phyloP scores from a whole-genome alignment of 2,888 invertebrate species.

The Xanthorhoe spadicearia region DNA sequence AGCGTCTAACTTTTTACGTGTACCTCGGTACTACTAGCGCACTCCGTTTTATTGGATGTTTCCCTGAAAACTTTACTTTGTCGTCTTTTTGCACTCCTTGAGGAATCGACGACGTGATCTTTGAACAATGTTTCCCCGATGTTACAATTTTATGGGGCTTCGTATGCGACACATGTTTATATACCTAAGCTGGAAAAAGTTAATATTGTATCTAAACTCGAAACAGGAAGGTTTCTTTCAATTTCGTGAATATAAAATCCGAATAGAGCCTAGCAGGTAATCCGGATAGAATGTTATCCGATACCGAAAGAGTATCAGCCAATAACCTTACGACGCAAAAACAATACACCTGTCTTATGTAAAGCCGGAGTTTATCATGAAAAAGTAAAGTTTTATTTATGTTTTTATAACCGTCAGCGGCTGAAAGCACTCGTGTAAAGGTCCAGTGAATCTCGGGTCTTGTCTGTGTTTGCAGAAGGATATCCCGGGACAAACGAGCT shows the following conservation, averaged over 20 bases:
- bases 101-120: conserved; percentile 64
- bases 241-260: conserved; percentile 21
- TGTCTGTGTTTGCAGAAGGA: conserved; percentile 80
- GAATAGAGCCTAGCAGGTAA: conserved; percentile 8
- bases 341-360: conserved; percentile 21
- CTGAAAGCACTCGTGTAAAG: conserved; percentile 78
- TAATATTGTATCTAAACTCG: conserved; percentile 21
- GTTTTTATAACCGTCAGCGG: conserved; percentile 67
- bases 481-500: conserved; percentile 81
- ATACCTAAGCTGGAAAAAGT: conserved; percentile 15
- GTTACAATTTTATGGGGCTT: conserved; percentile 41
- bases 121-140: conserved; percentile 57
- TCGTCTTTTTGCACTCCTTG: conserved; percentile 63
- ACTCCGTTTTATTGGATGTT: conserved; percentile 78
- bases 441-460: conserved; percentile 80
- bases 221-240: conserved; percentile 17
- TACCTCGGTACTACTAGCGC: conserved; percentile 57
- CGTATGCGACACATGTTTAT: conserved; percentile 24
- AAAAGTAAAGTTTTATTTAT: conserved; percentile 55
- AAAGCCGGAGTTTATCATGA: conserved; percentile 23
- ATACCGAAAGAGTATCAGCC: conserved; percentile 59
- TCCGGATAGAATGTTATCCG: conserved; percentile 43
- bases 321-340: conserved; percentile 48
- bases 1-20: conserved; percentile 68
- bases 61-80: conserved; percentile 69